Percentiles rank a stretch among this genome's conserved stretches.
Conservation (phyloP, 2,113 vertebrate genomes). For the Grammomys surdaster region DNA sequence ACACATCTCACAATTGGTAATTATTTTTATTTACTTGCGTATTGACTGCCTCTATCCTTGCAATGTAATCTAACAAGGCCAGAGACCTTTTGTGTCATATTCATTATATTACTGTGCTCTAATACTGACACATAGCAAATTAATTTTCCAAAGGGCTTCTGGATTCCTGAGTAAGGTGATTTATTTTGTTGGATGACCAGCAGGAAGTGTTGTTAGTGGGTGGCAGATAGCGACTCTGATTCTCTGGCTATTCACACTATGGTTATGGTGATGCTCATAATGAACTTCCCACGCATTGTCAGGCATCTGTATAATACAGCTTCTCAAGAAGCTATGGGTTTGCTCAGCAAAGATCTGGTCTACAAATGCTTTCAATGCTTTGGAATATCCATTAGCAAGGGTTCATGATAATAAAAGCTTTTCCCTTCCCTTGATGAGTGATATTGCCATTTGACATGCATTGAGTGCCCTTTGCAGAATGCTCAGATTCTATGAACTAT, state of each 20-base stretch:
- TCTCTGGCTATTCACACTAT: neutral
- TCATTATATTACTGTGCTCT: neutral
- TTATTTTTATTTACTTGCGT: conserved; percentile 60
- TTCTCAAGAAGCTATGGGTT: neutral
- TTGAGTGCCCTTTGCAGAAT: neutral
- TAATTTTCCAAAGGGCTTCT: conserved; percentile 34
- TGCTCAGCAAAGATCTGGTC: neutral
- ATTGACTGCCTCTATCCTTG: neutral
- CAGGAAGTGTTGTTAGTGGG: neutral
- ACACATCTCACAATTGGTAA: neutral
- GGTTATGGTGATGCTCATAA: neutral
- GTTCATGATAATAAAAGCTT: neutral
- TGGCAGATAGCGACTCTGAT: neutral
- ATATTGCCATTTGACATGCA: neutral
- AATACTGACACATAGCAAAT: conserved; percentile 32
- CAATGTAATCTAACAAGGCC: neutral
- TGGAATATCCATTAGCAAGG: conserved; percentile 18
- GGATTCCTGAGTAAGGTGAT: conserved; percentile 55
- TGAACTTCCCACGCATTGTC: neutral
- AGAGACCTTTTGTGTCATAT: conserved; percentile 24
- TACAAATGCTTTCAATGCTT: conserved; percentile 4
- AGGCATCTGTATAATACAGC: neutral
- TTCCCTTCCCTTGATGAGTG: neutral
- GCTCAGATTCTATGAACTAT: neutral
- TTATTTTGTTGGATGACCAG: conserved; percentile 43